These are phyloP conservation scores for Bombus turneri DNA, from an alignment of 1,140 invertebrate species.

Conservation along the genomic window DNA sequence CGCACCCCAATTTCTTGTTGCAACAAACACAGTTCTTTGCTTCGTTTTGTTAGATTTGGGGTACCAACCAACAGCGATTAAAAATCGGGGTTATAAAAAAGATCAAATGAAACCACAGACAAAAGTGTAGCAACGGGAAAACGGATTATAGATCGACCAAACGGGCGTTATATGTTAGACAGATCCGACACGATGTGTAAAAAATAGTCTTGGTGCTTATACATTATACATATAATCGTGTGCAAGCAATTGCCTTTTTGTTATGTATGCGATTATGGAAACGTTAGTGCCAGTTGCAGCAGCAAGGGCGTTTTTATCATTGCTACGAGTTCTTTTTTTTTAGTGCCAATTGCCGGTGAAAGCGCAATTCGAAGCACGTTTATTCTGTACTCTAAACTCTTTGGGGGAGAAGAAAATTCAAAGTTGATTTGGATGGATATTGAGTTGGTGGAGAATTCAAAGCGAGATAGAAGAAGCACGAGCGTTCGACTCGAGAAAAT, in stretches of 20 bases:
- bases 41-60: constrained; percentile 55
- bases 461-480: too few species aligned
- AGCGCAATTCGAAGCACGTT: neutral
- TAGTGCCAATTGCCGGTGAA: neutral
- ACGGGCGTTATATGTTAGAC: constrained; percentile 45
- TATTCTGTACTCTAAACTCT: neutral
- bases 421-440: too few species aligned
- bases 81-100: constrained; percentile 36
- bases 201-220: constrained; percentile 56
- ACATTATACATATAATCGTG: constrained; percentile 30
- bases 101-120: constrained; percentile 46
- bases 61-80: constrained; percentile 64
- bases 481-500: neutral
- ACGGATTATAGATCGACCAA: constrained; percentile 48
- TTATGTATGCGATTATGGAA: constrained; percentile 61
- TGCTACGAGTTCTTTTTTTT: neutral
- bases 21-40: constrained; percentile 80
- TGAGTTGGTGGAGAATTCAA: neutral
- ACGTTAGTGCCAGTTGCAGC: constrained; percentile 66
- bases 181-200: constrained; percentile 35
- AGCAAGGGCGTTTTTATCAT: constrained; percentile 35
- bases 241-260: constrained; percentile 60
- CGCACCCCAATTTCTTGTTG: constrained; percentile 61
- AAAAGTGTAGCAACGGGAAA: constrained; percentile 49
- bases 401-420: neutral